phyloP scores from a whole-genome alignment of 1,140 invertebrate genomes.

The Camponotus vicinus region DNA sequence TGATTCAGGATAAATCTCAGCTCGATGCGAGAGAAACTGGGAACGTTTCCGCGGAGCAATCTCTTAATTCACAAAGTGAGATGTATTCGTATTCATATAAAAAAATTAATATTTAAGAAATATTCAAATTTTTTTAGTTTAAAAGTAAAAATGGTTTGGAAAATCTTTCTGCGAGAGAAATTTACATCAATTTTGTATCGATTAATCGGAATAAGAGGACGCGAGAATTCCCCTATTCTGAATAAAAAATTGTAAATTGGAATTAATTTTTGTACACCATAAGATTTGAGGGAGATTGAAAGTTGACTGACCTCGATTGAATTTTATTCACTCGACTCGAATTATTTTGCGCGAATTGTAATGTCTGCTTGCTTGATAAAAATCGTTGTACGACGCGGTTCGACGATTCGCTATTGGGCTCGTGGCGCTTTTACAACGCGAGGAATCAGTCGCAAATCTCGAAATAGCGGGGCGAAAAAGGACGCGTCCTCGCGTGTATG shows the following conservation, averaged over 20 bases:
- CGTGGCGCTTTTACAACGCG: constrained; percentile 39
- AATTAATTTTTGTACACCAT: background rate
- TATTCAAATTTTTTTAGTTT: background rate
- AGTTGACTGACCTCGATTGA: background rate
- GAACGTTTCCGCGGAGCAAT: background rate
- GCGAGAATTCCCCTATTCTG: background rate
- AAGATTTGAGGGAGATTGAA: background rate
- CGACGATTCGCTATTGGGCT: background rate
- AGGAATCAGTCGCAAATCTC: background rate
- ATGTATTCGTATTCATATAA: background rate
- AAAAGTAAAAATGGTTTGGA: too few relatives aligned
- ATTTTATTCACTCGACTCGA: background rate
- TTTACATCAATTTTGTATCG: background rate
- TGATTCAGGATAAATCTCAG: constrained; percentile 20
- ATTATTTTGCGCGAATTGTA: background rate
- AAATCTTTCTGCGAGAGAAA: background rate
- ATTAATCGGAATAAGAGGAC: background rate
- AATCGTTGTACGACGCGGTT: background rate
- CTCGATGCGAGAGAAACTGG: background rate
- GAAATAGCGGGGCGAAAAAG: too few relatives aligned
- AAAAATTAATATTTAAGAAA: too few relatives aligned
- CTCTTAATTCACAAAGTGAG: constrained; percentile 7
- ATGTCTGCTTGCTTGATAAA: background rate
- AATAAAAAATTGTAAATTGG: background rate
- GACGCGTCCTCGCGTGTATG: background rate